Conservation (phyloP, 1,140 invertebrate genomes). For the Elymnias hypermnestra region DNA sequence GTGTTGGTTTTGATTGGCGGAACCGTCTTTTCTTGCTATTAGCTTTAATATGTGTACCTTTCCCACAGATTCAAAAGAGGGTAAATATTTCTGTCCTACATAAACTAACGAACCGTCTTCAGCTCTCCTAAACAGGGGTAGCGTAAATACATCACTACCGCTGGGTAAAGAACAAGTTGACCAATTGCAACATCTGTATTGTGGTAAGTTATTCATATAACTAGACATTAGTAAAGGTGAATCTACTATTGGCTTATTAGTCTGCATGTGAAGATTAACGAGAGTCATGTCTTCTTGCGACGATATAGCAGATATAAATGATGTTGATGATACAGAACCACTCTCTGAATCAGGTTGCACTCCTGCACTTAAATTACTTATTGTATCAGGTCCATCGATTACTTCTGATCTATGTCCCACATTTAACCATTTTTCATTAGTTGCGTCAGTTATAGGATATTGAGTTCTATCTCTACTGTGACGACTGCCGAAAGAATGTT, state of each 20-base stretch:
- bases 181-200: constrained; percentile 88
- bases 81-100: constrained; percentile 79
- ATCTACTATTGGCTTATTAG: constrained; percentile 94
- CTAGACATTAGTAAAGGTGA: constrained; percentile 96
- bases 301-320: constrained; percentile 93
- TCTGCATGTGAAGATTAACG: constrained; percentile 96
- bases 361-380: constrained; percentile 61
- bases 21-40: constrained; percentile 57
- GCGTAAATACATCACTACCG: constrained; percentile 84
- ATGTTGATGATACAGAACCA: constrained; percentile 87
- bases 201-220: constrained; percentile 94
- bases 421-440: constrained; percentile 59
- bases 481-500: constrained; percentile 77
- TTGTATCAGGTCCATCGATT: constrained; percentile 53
- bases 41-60: constrained; percentile 60
- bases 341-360: constrained; percentile 77
- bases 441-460: constrained; percentile 50
- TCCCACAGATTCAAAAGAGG: constrained; percentile 61
- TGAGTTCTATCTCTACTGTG: constrained; percentile 64
- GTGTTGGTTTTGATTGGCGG: constrained; percentile 55
- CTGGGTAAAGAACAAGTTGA: constrained; percentile 80
- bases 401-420: constrained; percentile 49
- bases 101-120: constrained; percentile 86
- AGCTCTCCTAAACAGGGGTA: constrained; percentile 84
- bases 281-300: constrained; percentile 95